Base-by-base conservation (phyloP, 2,888 invertebrate genomes). In the Rambutsinella grinnellia region DNA sequence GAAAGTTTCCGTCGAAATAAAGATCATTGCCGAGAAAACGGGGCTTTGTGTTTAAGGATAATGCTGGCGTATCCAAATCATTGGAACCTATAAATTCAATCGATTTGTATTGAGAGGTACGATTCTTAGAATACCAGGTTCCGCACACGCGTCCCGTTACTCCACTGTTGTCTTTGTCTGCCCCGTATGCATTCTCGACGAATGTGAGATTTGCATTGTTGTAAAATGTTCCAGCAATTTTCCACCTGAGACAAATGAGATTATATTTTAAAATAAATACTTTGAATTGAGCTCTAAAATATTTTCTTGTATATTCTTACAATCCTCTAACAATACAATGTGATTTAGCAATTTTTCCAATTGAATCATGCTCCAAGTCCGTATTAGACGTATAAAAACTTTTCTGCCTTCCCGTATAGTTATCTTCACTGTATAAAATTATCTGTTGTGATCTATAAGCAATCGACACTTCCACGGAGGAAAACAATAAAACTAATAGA, bases 261-360 rank as follows among this genome's bases (percentile, higher is more conserved):
- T 15, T 21, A 21, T 23, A 36, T 21, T 28, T 46, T 46, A n/a
- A 44, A 24, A 27, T 36, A 6, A 3, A 24, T 1, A 53, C 6
- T 49, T 51, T 51, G n/a, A n/a, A n/a, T n/a, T n/a, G 3, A 10
- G 6, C 26, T 23, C 21, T 23, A 24, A 19, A 6, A 21, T 57
- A 21, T 10, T 13, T n/a, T n/a, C n/a, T n/a, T n/a, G n/a, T n/a
- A n/a, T n/a, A n/a, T 17, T 57, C 79, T 77, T 77, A 79, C 79
- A 79, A 60, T 47, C 79, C 79, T 23, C 77, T 49, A 15, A 77
- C 72, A 27, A 79, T 74, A 53, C 79, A 79, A 57, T 79, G 79
- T 15, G 79, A 79, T 46, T 77, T 79, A 6, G 79, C 79, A 24
- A 76, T 67, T 49, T 68, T 74, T 46, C 70, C 77, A 51, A 79